phyloP scores from a whole-genome alignment of 2,888 invertebrate species.

The Lingula anatina region DNA sequence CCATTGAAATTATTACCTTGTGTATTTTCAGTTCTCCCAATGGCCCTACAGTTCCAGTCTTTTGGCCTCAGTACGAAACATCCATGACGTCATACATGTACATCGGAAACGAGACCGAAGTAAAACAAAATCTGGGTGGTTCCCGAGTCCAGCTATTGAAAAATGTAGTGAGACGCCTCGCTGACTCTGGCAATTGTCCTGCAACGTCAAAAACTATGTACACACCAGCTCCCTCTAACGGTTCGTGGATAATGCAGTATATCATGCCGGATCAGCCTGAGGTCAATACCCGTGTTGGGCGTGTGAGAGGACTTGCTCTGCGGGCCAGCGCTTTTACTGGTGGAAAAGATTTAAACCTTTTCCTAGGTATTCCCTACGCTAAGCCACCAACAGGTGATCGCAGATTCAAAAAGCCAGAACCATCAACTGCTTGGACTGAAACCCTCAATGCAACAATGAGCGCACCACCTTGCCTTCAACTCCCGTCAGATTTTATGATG shows the following conservation, averaged over 20 bases:
- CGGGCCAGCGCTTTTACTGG: not conserved
- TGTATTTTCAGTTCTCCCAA: not conserved
- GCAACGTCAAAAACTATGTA: no score
- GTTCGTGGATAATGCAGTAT: no score
- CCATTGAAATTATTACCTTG: no score
- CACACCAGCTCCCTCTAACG: no score
- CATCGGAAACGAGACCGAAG: not conserved
- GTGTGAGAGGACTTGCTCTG: not conserved
- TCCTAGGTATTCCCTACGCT: constrained; percentile 85
- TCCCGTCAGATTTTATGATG: constrained; percentile 79
- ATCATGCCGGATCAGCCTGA: no score
- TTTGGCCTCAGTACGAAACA: not conserved
- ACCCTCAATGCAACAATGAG: constrained; percentile 73
- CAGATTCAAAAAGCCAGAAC: constrained; percentile 78
- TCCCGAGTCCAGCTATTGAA: not conserved
- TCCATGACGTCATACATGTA: not conserved
- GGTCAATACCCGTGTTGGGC: not conserved
- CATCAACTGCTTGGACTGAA: constrained; percentile 82
- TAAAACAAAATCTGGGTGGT: not conserved
- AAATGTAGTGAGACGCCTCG: not conserved
- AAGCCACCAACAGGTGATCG: constrained; percentile 77
- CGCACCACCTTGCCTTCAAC: constrained; percentile 80
- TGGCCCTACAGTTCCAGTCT: not conserved
- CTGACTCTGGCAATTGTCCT: not conserved
- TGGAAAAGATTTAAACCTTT: constrained; percentile 51